A percentile compares a stretch with the other conserved stretches of the same genome.
Evolutionary conservation across 2,888 invertebrate genomes (phyloP).

Genomic region (Temnothorax unifasciatus): DNA sequence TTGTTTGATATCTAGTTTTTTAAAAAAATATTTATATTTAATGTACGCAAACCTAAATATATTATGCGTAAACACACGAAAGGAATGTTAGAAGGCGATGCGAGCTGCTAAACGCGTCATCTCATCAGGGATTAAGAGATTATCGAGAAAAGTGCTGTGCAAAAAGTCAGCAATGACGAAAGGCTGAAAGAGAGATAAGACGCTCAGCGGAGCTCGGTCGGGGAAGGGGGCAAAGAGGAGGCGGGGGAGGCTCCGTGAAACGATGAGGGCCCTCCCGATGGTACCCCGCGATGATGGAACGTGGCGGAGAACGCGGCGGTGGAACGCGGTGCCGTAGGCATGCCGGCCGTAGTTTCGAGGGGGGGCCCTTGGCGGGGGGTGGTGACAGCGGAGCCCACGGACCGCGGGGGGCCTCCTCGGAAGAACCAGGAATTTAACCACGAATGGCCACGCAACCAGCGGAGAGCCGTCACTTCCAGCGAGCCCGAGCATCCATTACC

Average conservation of each 20-base stretch:
- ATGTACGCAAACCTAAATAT: not conserved
- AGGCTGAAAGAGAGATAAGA: conserved; percentile 46
- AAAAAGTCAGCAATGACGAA: conserved; percentile 54
- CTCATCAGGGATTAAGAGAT: conserved; percentile 68
- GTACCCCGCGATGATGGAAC: conserved; percentile 50
- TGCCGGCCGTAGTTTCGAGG: conserved; percentile 73
- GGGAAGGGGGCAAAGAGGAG: conserved; percentile 5
- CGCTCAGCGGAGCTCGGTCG: not conserved
- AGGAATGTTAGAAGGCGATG: not conserved
- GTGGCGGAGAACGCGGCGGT: conserved; percentile 60
- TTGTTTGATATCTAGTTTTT: not conserved
- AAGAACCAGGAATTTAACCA: conserved; percentile 87
- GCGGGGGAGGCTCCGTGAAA: conserved; percentile 32
- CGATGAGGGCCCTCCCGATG: conserved; percentile 39
- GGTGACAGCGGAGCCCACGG: conserved; percentile 84
- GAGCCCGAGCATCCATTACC: conserved; percentile 85
- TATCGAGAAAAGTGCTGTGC: conserved; percentile 63
- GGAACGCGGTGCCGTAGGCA: conserved; percentile 71
- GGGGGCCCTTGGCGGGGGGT: conserved; percentile 86
- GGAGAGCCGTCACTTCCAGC: conserved; percentile 86
- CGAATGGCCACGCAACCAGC: conserved; percentile 86
- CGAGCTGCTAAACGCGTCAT: conserved; percentile 36
- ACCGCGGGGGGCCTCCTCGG: conserved; percentile 88
- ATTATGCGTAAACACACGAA: not conserved
- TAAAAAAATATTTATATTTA: not conserved